Evolutionary conservation across 2,888 invertebrate genomes (phyloP), one percentile per base, ranked within the genome.

Genomic region (Branchipolynoe longqiensis): DNA sequence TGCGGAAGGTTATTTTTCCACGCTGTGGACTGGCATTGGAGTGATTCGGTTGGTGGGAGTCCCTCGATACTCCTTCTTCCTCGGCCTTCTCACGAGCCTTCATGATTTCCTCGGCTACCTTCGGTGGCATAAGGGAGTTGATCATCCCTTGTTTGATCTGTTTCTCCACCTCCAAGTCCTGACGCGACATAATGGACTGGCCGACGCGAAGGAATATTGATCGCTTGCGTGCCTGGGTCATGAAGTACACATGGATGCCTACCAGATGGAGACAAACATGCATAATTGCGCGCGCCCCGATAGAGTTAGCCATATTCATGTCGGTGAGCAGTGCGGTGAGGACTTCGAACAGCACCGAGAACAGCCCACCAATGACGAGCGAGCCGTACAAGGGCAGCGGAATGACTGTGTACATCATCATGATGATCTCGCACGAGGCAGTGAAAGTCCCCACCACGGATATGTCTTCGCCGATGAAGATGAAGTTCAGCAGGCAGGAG

Each of bases 81-180:
- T 86, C 85, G 0, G 73, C 64, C 33, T 91, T 89, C 28, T 86
- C 87, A 12, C 87, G 58, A 28, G 87, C 82, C 41, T 85, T 86
- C 93, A 91, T 93, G 40, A 91, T 93, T 87, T 90, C 93, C 95
- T 91, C 87, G 0, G 98, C 98, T 0, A 98, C 97, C 92, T 96
- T 97, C 0, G 97, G 98, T 12, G 99, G 99, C 99, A 99, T 99
- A 86, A 99, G 97, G 36, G 98, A 98, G 87, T 93, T 91, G 84
- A 93, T 98, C 98, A 99, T 98, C 93, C 98, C 97, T 93, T 98
- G 98, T 93, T 98, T 98, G 69, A 98, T 95, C 92, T 97, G 97
- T 91, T 98, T 98, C 93, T 99, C 99, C 95, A 97, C 96, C 94
- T 98, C 97, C 86, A 99, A 94, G 93, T 98, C 98, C 83, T 97